Base-by-base conservation (phyloP, 2,113 vertebrate genomes). In the Seriola dumerili region DNA sequence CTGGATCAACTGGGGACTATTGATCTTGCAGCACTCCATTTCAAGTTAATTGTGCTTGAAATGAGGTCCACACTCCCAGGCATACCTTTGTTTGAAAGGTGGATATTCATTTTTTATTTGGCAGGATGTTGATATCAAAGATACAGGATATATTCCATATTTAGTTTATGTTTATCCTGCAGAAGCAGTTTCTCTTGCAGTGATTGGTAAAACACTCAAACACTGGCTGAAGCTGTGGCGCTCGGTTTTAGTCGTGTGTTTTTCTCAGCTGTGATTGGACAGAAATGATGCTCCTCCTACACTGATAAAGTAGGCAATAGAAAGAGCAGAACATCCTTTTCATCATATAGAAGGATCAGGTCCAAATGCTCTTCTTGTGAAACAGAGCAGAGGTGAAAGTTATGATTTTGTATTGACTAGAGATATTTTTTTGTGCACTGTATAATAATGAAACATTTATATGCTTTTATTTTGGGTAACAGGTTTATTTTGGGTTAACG, bases 1-100 rank as follows among this genome's bases (percentile, higher is more conserved):
- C 94, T 95, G 95, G 95, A 96, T 96, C 95, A 96, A 96, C 95
- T 96, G 92, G 94, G 94, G 93, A 94, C 94, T 96, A 96, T 96
- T 96, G 96, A 96, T 96, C 95, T 94, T 94, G 93, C 94, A 95
- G 93, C 93, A 95, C 94, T 96, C 94, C 95, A 96, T 96, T 96
- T 96, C 95, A 96, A 96, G 95, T 96, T 96, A 96, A 96, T 96
- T 96, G 95, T 96, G 96, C 96, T 96, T 96, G 96, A 96, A 96
- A 96, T 96, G 96, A 96, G 96, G 96, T 96, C 94, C 94, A 94
- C 94, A 95, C 94, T 95, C 94, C 93, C 92, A 94, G 94, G 94
- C 96, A 95, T 95, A 96, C 95, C 95, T 96, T 95, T 95, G 93
- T 95, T 92, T 94, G 93, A 95, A 94, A 95, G 94, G 94, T 95